These are phyloP conservation scores for Carabus problematicus DNA, from an alignment of 2,888 invertebrate species.

Conservation along the genomic window DNA sequence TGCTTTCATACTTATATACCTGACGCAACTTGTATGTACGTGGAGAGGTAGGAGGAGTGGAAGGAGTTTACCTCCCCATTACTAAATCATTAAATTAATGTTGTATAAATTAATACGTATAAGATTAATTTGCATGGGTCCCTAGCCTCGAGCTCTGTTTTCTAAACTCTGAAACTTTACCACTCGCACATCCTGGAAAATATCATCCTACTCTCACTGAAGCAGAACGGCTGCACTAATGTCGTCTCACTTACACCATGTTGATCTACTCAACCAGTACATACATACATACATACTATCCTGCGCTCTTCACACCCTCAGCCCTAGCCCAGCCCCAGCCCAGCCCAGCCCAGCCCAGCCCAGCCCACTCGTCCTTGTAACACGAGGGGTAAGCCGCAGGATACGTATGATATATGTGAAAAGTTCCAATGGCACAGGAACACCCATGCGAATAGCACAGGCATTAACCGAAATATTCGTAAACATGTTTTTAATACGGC, in stretches of 20 bases:
- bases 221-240: neutral
- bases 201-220: too few species aligned
- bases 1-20: neutral
- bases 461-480: constrained; percentile 11
- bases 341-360: neutral
- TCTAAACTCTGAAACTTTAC: constrained; percentile 28
- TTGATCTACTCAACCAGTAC: neutral
- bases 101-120: constrained; percentile 41
- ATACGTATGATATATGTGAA: constrained; percentile 31
- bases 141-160: constrained; percentile 30
- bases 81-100: constrained; percentile 42
- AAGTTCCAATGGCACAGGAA: constrained; percentile 5
- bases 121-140: constrained; percentile 38
- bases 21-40: neutral
- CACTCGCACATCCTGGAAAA: neutral
- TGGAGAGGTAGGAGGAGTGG: neutral
- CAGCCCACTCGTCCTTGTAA: too few species aligned
- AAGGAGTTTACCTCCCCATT: constrained; percentile 17
- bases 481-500: constrained; percentile 19
- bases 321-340: too few species aligned
- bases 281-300: constrained; percentile 19
- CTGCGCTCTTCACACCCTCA: too few species aligned
- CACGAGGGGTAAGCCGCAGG: constrained; percentile 11
- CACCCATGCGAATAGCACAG: neutral
- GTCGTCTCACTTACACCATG: constrained; percentile 8